These are phyloP conservation scores for Scrobipalpa atriplicella DNA, from an alignment of 2,888 invertebrate species.

Conservation along the genomic window DNA sequence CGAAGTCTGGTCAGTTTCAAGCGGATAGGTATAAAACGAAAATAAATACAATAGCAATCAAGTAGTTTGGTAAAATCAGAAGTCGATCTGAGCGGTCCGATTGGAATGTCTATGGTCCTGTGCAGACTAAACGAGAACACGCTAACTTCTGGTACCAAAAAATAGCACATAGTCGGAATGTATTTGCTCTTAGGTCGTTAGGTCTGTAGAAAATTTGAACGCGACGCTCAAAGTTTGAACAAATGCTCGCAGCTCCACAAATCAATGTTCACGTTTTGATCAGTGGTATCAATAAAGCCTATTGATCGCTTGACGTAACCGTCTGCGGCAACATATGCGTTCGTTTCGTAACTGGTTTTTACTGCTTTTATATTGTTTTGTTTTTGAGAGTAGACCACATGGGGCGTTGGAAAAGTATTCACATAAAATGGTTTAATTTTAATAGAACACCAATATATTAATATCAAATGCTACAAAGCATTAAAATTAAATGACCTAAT, in stretches of 20 bases:
- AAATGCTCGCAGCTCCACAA: slow-evolving; percentile 16
- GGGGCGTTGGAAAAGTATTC: neutral
- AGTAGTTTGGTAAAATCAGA: slow-evolving; percentile 33
- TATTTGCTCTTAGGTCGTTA: neutral
- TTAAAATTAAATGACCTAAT: neutral
- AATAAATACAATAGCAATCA: slow-evolving; percentile 43
- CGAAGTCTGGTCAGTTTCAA: slow-evolving; percentile 54
- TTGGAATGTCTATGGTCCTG: slow-evolving; percentile 10
- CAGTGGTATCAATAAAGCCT: slow-evolving; percentile 26
- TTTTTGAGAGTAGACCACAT: slow-evolving; percentile 10
- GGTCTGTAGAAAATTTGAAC: neutral
- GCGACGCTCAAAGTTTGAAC: slow-evolving; percentile 5
- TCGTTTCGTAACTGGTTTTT: slow-evolving; percentile 14
- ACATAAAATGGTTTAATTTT: slow-evolving; percentile 5
- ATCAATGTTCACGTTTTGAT: slow-evolving; percentile 25
- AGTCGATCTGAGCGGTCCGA: slow-evolving; percentile 35
- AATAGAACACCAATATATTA: neutral
- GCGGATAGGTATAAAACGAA: slow-evolving; percentile 44
- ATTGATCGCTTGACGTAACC: slow-evolving; percentile 28
- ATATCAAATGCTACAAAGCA: neutral
- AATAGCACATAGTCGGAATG: neutral
- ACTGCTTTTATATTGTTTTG: slow-evolving; percentile 21
- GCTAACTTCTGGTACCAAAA: neutral
- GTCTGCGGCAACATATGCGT: neutral
- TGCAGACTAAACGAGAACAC: neutral